Evolutionary conservation across 2,888 invertebrate species (phyloP), one percentile per base, ranked within the genome.

Genomic region (Allacma fusca): DNA sequence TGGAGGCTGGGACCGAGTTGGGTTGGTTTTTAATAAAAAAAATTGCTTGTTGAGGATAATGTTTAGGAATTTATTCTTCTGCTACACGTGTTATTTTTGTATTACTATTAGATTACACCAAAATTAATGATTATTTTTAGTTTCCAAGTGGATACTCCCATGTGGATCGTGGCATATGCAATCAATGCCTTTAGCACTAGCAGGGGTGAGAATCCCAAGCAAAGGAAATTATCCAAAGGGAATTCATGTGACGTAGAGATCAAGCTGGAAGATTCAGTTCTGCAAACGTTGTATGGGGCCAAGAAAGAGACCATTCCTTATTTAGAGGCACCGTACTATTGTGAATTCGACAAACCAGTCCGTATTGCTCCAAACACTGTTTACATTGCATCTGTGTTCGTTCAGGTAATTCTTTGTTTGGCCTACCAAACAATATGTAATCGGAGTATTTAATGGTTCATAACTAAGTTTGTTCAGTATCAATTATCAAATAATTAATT

Each of bases 291-390:
- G 68, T 76, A 65, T 40, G 75, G 75, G 26, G 9, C 75, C 1
- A 76, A 76, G 69, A 76, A 76, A 23, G 75, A 76, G 24, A 69
- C 34, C 16, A 76, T 76, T 68, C 69, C 75, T 13, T 76, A 69
- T 59, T 34, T 76, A 34, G 75, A 76, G 34, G 75, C 75, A 50
- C 75, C 75, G 1, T 69, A 76, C 75, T 76, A 76, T 24, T 76
- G 75, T 40, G 75, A 76, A 76, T 76, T 76, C 29, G 75, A 76
- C 75, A 76, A 76, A 69, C 75, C 75, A 4, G 69, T 76, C 9
- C 75, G 75, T 29, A 68, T 76, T 69, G 75, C 75, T 16, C 75
- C 75, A 0, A 76, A 76, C 24, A 76, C 69, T 23, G 21, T 69
- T 5, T 76, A 76, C 29, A 59, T 76, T 69, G 75, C 75, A n/a